Conservation (phyloP, 1,140 invertebrate species). For the Danaus plexippus region DNA sequence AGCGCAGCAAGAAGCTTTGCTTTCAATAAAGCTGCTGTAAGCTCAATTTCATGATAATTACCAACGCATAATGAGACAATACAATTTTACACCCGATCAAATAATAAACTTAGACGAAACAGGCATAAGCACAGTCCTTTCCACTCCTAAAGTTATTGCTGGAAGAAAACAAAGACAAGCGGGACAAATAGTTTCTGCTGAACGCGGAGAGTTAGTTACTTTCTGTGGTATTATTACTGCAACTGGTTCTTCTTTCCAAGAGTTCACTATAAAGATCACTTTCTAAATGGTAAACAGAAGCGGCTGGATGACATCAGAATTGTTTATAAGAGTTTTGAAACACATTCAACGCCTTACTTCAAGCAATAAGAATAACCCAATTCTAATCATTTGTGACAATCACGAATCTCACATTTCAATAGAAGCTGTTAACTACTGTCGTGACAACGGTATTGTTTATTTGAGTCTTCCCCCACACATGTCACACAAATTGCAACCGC, state of each 20-base stretch:
- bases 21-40: conserved; percentile 7
- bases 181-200: conserved; percentile 45
- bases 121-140: conserved; percentile 46
- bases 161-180: conserved; percentile 43
- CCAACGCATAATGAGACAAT: conserved; percentile 20
- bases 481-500: conserved; percentile 48
- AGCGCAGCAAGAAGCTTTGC: too few relatives aligned
- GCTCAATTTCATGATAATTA: conserved; percentile 24
- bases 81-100: conserved; percentile 21
- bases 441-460: conserved; percentile 11
- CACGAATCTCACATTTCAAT: conserved; percentile 15
- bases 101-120: conserved; percentile 71
- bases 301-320: conserved; percentile 69
- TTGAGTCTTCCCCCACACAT: conserved; percentile 38
- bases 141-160: conserved; percentile 43
- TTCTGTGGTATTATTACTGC: conserved; percentile 36
- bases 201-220: conserved; percentile 49
- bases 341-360: conserved; percentile 38
- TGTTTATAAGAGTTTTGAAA: conserved; percentile 54
- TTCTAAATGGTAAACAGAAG: conserved; percentile 48
- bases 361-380: conserved; percentile 39
- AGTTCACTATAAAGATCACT: too few relatives aligned
- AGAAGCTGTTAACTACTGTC: conserved; percentile 12
- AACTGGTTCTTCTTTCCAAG: too few relatives aligned
- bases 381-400: conserved; percentile 28